Base-by-base conservation (phyloP, 2,888 invertebrate species). In the Sipunculus nudus region DNA sequence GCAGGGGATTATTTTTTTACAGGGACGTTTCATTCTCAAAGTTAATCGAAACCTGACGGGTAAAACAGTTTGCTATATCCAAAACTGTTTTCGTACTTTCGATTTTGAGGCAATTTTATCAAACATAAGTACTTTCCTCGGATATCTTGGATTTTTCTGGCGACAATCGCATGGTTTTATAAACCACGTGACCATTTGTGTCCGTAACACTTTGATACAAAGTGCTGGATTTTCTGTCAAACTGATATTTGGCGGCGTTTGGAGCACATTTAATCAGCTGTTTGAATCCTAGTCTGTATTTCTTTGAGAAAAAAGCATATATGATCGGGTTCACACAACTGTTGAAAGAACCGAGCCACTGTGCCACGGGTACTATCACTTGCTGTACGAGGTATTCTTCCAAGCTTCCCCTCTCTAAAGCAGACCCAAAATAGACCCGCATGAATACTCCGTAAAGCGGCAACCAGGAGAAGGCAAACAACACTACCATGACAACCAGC, bases 281-380 rank as follows among this genome's bases (percentile, higher is more conserved):
- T 26, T 40, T 52, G 82, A 96, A 96, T 3, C 95, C 95, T 61
- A 91, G 89, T 16, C 95, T 87, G 84, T 92, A 96, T 83, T 96
- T 95, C 81, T 93, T 93, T 84, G 96, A 96, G 85, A 96, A 94
- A 85, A 94, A 95, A 2, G 94, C 94, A 83, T 96, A 95, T 59
- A 96, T 87, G 65, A 96, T 91, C 0, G 96, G 96, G 84, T 96
- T 96, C 78, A 96, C 94, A 87, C 95, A 95, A 23, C 94, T 94
- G 84, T 96, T 96, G 21, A 94, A 93, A 0, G 94, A 90, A 2
- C 96, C 96, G 47, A 96, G 86, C 93, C 93, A 94, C 81, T 93
- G 95, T 4, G 93, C 94, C 52, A 96, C 88, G 3, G 96, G 96
- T 21, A 92, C 92, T 2, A 72, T 67, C 13, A 52, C 53, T 19